Evolutionary conservation across 2,113 vertebrate genomes (phyloP), one percentile per base, ranked within the genome.

Genomic region (Atrichornis clamosus): DNA sequence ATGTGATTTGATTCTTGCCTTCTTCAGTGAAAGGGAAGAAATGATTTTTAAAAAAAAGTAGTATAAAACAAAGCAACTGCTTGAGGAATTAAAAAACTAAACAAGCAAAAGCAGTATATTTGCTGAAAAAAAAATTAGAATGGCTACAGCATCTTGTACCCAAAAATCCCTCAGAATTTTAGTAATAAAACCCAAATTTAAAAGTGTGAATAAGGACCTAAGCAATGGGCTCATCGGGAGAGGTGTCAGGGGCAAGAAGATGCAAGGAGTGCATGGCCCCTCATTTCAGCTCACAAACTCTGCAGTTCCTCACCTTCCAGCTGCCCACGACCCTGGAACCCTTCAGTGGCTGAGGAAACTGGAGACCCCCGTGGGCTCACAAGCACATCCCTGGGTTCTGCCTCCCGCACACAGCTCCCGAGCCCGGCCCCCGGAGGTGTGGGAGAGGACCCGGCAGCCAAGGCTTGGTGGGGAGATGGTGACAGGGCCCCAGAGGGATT

Each of bases 311-410:
- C 35, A 8, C 7, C 21, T 35, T 37, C 3, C 9, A 15, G 23
- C 28, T 58, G n/a, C 4, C 53, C 39, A 0, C 4, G 59, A 2
- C 26, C 10, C 32, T 2, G 10, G 4, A 7, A 4, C 11, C 49
- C 55, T 33, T 15, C n/a, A 4, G 49, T 5, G 70, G 11, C 1
- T 19, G 19, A 18, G 30, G 39, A 18, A 49, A 32, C 4, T 1
- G 2, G 13, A n/a, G 32, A 23, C 4, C 56, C 22, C 1, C 1
- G 1, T 0, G n/a, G 41, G 46, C 33, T 52, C 37, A 26, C 35
- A 10, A 17, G 21, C 17, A 15, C 59, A 35, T 7, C 56, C 26
- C 6, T 2, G 58, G 13, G 16, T 37, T 5, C 60, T 42, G 55
- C 21, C 30, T 39, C 13, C 41, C 5, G 7, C 39, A 26, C 82